These are phyloP conservation scores for Sebastes minor DNA, from an alignment of 2,797 vertebrate genomes.

Conservation along the genomic window DNA sequence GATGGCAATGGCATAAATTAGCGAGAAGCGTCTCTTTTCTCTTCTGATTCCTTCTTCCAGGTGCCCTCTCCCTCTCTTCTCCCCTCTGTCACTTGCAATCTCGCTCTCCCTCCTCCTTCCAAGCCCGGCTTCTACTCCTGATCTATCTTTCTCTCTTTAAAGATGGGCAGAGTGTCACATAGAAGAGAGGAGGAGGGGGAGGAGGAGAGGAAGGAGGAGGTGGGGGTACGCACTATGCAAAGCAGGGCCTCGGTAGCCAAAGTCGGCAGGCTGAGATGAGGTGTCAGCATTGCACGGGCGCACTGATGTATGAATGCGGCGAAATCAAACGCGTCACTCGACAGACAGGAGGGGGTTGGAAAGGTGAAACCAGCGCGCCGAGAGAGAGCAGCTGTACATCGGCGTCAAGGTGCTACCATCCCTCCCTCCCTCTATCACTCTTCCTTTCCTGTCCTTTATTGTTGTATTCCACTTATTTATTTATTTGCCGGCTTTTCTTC, in stretches of 20 bases:
- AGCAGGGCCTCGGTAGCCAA: constrained; percentile 96
- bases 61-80: constrained; percentile 43
- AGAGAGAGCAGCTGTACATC: constrained; percentile 95
- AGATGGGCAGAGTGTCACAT: constrained; percentile 86
- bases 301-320: constrained; percentile 99
- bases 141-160: constrained; percentile 77
- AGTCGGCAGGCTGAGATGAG: constrained; percentile 98
- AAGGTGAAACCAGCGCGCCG: constrained; percentile 89
- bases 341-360: constrained; percentile 86
- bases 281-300: constrained; percentile 97
- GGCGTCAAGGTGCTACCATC: constrained; percentile 92
- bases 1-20: constrained; percentile 66
- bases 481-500: constrained; percentile 67
- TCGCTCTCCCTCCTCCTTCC: constrained; percentile 36
- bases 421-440: constrained; percentile 71
- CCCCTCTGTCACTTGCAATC: constrained; percentile 64
- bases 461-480: constrained; percentile 79
- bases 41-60: constrained; percentile 52
- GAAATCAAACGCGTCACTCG: constrained; percentile 99
- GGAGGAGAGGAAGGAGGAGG: constrained; percentile 80
- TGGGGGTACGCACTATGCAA: constrained; percentile 90
- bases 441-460: constrained; percentile 73
- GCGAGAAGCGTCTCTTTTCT: constrained; percentile 48
- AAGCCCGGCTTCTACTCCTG: constrained; percentile 58
- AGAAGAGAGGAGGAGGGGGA: constrained; percentile 48